Base-by-base conservation (phyloP, 2,888 invertebrate species). In the Muscina levida region DNA sequence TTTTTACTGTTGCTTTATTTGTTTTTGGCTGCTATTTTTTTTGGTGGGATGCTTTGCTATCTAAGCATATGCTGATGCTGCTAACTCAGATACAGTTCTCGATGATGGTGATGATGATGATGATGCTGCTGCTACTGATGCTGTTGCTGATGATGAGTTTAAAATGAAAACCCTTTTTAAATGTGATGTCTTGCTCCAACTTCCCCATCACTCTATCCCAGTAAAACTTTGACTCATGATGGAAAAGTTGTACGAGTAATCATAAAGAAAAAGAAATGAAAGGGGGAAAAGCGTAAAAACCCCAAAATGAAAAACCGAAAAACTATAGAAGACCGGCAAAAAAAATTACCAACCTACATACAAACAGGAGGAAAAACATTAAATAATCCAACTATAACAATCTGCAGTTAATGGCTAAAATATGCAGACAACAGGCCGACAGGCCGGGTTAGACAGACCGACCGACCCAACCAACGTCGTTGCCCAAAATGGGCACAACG, bases 1-100 rank as follows among this genome's bases (percentile, higher is more conserved):
- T 62, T 74, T 80, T 77, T 71, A 80, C 70, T 76, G 53, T 59
- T 72, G 59, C 59, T 62, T 72, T 59, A 48, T 72, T 62, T 71
- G 26, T 57, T 31, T 71, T 48, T 37, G 3, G 31, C 66, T 72
- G 26, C 22, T 71, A n/a, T n/a, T n/a, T n/a, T n/a, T n/a, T n/a
- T n/a, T n/a, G n/a, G 65, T 56, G 26, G 15, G 42, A 26, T 56
- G 65, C 57, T 48, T 76, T 39, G 62, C 53, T 39, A 37, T 46
- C 62, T 44, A 37, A 26, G 46, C 46, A 76, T 72, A 79, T 76
- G 67, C 3, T 22, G 24, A 53, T 24, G 53, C 22, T 53, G 22
- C 53, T 22, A 3, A 8, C 8, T 31, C 31, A 31, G 31, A 31
- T 51, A 1, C 22, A 22, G 53, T 24, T 13, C 6, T 13, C 19